These are phyloP conservation scores for Stegostoma tigrinum DNA, from an alignment of 2,113 vertebrate species.

Conservation along the genomic window DNA sequence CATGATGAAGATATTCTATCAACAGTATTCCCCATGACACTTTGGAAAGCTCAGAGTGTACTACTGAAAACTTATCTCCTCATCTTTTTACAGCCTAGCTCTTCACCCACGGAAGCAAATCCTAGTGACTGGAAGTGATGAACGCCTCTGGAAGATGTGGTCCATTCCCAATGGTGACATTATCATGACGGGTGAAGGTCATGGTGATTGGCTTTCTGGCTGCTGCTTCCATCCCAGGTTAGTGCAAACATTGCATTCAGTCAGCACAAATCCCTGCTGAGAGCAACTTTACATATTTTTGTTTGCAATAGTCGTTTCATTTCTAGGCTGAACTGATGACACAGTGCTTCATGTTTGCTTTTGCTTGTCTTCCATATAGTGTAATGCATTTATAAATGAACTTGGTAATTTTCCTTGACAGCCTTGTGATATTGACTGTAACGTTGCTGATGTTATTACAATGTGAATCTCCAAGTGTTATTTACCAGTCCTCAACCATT, in stretches of 20 bases:
- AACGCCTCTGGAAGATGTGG: constrained; percentile 65
- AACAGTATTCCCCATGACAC: neutral
- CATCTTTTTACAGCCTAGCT: constrained; percentile 46
- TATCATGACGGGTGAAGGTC: constrained; percentile 60
- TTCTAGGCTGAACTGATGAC: constrained; percentile 42
- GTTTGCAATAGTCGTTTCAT: constrained; percentile 38
- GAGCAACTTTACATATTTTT: constrained; percentile 19
- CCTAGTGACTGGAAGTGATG: constrained; percentile 57
- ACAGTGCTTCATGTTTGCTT: constrained; percentile 40
- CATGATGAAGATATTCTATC: neutral
- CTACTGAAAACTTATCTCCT: neutral
- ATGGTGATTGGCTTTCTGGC: constrained; percentile 66
- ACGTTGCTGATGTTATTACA: constrained; percentile 51
- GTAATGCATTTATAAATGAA: constrained; percentile 44
- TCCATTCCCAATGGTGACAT: constrained; percentile 56
- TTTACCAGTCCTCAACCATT: neutral
- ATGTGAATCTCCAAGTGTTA: constrained; percentile 39
- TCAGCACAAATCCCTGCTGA: constrained; percentile 32
- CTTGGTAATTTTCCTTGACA: constrained; percentile 43
- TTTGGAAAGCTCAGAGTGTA: neutral
- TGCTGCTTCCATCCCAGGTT: constrained; percentile 70
- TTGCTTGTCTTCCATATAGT: constrained; percentile 36
- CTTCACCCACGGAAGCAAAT: constrained; percentile 56
- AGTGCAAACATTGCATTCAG: constrained; percentile 43
- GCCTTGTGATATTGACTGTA: constrained; percentile 45